Evolutionary conservation across 2,113 vertebrate genomes (phyloP), one percentile per base, ranked within the genome.

Genomic region (Erinaceus europaeus): DNA sequence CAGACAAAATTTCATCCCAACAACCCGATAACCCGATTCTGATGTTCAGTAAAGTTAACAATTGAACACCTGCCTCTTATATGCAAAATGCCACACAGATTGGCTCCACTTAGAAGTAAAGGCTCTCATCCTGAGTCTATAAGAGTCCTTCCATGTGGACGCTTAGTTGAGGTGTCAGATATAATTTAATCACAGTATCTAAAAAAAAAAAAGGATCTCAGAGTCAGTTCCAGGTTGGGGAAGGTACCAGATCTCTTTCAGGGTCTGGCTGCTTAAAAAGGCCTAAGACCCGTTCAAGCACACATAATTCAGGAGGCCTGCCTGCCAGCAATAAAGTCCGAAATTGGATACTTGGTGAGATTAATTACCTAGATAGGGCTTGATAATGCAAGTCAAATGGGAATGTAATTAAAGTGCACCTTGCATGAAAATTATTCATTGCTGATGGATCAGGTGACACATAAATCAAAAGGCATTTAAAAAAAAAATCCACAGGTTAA

Each of bases 381-480:
- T 98, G 97, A 99, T 98, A 99, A 99, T 98, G 97, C 98, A 98
- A 98, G 98, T 99, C 98, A 99, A 99, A 99, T 98, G 98, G 98
- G 98, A 98, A 99, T 98, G 98, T 99, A 99, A 99, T 99, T 99
- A 99, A 99, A 99, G 99, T 99, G 98, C 98, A 99, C 98, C 98
- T 98, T 99, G 98, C 99, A 99, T 99, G 99, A 99, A 99, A 99
- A 99, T 99, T 99, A 99, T 99, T 99, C 99, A 99, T 99, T 99
- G 98, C 98, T 98, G 98, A 98, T 98, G 97, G 98, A 99, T 98
- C 98, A 98, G 97, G 98, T 99, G 98, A 99, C 98, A 98, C 98
- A 98, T 98, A 98, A 98, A 98, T 99, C 98, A 98, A 98, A 98
- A 98, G 97, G 96, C 98, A 98, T 97, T 98, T 89, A 10, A 93